Base-by-base conservation (phyloP, 1,140 invertebrate genomes). In the Ylistrum balloti region DNA sequence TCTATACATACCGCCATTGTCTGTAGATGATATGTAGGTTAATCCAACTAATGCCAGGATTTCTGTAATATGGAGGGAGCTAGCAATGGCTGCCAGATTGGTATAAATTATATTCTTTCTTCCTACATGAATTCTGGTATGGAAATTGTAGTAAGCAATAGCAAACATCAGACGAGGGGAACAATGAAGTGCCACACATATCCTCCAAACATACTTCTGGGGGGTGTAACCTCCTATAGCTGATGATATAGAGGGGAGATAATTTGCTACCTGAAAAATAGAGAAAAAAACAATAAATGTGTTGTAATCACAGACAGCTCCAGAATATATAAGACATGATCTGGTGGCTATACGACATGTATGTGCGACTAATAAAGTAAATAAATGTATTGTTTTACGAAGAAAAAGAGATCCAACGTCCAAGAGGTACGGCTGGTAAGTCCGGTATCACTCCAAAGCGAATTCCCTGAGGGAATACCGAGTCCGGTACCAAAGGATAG, bases 161-260 rank as follows among this genome's bases (percentile, higher is more conserved):
- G 98, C 97, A 56, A 98, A 97, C 87, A 98, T 97, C 92, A 99
- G 97, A 93, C 98, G 97, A 94, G 98, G 98, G 94, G 98, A 98
- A 95, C 98, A 97, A 95, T 99, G 98, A 92, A 99, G 97, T 85
- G 98, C 98, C 93, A 99, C 98, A 95, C 98, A 98, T 93, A 98
- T 97, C 94, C 98, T 97, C 98, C 98, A 99, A 93, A 99, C 97
- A 96, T 99, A 99, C 93, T 98, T 97, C 96, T 99, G 98, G 45
- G 98, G 98, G 93, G 98, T 98, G 94, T 99, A 98, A 33, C 98
- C 98, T 90, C 99, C 98, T 95, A 99, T 99, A 3, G 98, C 98
- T 41, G 99, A 98, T 87, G 98, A 99, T 93, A 99, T 98, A 5
- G 99, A 99, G 86, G 99, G 99, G 89, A 99, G 97, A 93, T 98